Percentiles rank a stretch among this genome's conserved stretches.
Evolutionary conservation across 2,797 vertebrate genomes (phyloP).

Genomic region (Ptychobarbus kaznakovi): DNA sequence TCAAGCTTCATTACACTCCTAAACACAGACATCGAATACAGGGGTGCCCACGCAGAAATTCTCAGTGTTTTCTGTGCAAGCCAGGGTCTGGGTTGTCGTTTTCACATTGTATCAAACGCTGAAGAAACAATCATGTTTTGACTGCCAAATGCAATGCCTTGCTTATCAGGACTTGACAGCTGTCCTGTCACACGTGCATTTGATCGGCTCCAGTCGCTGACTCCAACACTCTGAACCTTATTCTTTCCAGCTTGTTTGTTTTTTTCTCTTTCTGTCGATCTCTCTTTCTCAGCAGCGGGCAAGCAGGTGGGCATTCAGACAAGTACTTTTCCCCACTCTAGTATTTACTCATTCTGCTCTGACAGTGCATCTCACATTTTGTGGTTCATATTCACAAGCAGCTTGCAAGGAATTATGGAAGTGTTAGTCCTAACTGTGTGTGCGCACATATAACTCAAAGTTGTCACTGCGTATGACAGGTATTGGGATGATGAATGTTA

Average conservation of each 20-base stretch:
- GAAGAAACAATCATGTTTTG: constrained; percentile 48
- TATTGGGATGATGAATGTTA: constrained; percentile 34
- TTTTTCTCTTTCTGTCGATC: not conserved
- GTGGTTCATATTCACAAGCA: constrained; percentile 21
- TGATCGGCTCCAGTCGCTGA: constrained; percentile 36
- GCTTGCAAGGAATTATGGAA: constrained; percentile 24
- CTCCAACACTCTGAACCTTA: constrained; percentile 20
- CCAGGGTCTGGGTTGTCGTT: constrained; percentile 39
- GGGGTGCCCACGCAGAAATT: constrained; percentile 40
- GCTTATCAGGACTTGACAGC: constrained; percentile 51
- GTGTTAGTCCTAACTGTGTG: not conserved
- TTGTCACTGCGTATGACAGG: not conserved
- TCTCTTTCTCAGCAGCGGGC: not conserved
- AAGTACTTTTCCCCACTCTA: constrained; percentile 32
- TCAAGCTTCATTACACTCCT: constrained; percentile 53
- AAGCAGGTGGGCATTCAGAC: constrained; percentile 29
- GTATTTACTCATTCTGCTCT: constrained; percentile 35
- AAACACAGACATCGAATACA: constrained; percentile 52
- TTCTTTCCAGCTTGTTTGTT: constrained; percentile 17
- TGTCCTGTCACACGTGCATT: constrained; percentile 43
- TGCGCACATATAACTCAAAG: not conserved
- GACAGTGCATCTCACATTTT: constrained; percentile 11
- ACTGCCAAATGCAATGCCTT: constrained; percentile 38
- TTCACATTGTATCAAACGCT: constrained; percentile 48
- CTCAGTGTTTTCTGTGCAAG: constrained; percentile 18